Evolutionary conservation across 2,797 vertebrate genomes (phyloP), one percentile per base, ranked within the genome.

Genomic region (Gadopsis bispinosus): DNA sequence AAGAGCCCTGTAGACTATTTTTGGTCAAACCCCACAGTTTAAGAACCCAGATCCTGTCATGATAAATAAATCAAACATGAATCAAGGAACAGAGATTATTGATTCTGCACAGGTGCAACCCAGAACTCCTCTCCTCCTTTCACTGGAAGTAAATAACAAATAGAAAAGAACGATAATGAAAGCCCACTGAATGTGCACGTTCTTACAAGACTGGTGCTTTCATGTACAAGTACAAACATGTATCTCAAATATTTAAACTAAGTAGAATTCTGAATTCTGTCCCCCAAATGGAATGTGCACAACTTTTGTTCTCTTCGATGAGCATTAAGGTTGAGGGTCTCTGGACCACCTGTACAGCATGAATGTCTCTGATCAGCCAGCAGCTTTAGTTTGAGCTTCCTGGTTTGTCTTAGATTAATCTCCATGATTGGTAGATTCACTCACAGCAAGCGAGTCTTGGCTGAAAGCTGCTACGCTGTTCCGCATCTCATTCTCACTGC

Each of bases 401-500:
- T 64, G 64, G 79, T 55, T 73, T 45, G 60, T 37, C 66, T 61
- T 58, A 65, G 79, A 92, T 92, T 83, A 79, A 75, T 73, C 80
- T 79, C 59, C 50, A 69, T 93, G 93, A 95, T 94, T 94, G 90
- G 91, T 87, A 80, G 77, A 81, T 85, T 68, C 80, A 97, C 97
- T 98, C 97, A 99, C 98, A 69, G 96, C 94, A 77, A 97, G 95
- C 4, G 95, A 93, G 89, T 98, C 97, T 8, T 96, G 87, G 62
- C 95, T 88, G 81, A 98, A 97, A 91, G 97, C 96, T 2, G 97
- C 97, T 66, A 99, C 97, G 37, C 97, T 99, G 93, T 94, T 97
- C 92, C 98, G 96, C 95, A 98, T 98, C 91, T 99, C 98, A n/a
- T 96, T 97, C 92, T 98, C 98, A 59, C 88, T 96, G 92, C 97